Evolutionary conservation across 2,113 vertebrate genomes (phyloP).

Genomic region (Rostratula benghalensis): DNA sequence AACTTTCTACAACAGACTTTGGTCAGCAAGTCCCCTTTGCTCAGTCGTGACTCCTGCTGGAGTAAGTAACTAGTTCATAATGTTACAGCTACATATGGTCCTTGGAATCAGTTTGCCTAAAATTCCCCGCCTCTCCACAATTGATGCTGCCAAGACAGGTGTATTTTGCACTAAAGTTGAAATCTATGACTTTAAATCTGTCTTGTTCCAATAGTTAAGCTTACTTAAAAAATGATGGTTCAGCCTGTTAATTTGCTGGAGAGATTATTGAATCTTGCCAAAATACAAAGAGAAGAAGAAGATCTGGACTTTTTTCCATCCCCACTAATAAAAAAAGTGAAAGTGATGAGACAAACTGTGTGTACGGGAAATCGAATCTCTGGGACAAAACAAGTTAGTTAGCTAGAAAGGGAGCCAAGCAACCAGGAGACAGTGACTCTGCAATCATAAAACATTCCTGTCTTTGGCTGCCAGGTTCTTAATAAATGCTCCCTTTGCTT

Average conservation of each 20-base stretch:
- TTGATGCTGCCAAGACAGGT: not conserved
- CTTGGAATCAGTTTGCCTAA: not conserved
- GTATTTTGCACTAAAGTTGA: not conserved
- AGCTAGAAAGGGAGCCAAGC: not conserved
- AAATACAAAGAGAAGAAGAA: not conserved
- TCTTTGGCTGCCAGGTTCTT: not conserved
- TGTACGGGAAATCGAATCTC: conserved; percentile 5
- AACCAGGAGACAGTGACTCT: not conserved
- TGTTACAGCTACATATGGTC: not conserved
- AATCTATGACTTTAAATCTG: not conserved
- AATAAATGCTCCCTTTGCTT: conserved; percentile 16
- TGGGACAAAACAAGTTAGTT: conserved; percentile 28
- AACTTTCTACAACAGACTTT: not conserved
- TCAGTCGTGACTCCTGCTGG: not conserved
- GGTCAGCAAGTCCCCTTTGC: not conserved
- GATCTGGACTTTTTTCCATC: not conserved
- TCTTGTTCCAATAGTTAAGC: not conserved
- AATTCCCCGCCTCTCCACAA: not conserved
- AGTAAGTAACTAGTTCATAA: not conserved
- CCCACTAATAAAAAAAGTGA: not conserved
- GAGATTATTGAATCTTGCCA: conserved; percentile 3
- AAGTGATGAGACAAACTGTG: not conserved
- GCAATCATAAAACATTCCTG: not conserved
- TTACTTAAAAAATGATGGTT: not conserved
- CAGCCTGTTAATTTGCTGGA: conserved; percentile 29